Base-by-base conservation (phyloP, 2,113 vertebrate species). In the Ailurus styani region DNA sequence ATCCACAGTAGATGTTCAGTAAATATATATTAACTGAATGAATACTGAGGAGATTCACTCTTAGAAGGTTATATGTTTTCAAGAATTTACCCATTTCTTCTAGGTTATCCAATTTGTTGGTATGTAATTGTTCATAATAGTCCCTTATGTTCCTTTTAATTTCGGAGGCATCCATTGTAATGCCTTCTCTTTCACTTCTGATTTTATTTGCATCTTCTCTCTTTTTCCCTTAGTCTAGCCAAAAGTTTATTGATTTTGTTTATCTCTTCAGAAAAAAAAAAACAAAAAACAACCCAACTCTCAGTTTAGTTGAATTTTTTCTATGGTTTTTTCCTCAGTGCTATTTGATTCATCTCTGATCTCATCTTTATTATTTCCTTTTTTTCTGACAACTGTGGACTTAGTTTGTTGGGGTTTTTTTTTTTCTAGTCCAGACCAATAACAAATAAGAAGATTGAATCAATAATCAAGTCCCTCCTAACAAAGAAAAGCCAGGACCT, bases 21-120 rank as follows among this genome's bases (percentile, higher is more conserved):
- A 83, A 96, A 47, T 89, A 96, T 54, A 95, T 86, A 90, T 70
- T 90, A 45, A 85, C 45, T 86, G 10, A 85, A 95, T 73, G 17
- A 85, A 81, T 57, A 90, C 17, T 60, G 21, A 87, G 7, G 34
- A 68, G 64, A 84, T 45, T 84, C 79, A 84, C 7, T 66, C 78
- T 84, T 84, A 34, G 64, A 84, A 75, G 60, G 10, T 54, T 55
- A 54, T 73, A 25, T n/a, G 12, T 66, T 84, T 90, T 47, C 75
- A 54, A 47, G 78, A 84, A 84, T 84, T 77, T 45, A 47, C 54
- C 50, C 12, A 55, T 95, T 77, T 95, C 62, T 90, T 64, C 55
- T 55, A 55, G 11, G 57, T 84, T 89, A 66, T 47, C 29, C 31
- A 84, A 66, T 84, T 84, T 64, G 70, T 83, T 62, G 86, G 54